phyloP scores from a whole-genome alignment of 2,113 vertebrate genomes.

The Pangasianodon gigas region DNA sequence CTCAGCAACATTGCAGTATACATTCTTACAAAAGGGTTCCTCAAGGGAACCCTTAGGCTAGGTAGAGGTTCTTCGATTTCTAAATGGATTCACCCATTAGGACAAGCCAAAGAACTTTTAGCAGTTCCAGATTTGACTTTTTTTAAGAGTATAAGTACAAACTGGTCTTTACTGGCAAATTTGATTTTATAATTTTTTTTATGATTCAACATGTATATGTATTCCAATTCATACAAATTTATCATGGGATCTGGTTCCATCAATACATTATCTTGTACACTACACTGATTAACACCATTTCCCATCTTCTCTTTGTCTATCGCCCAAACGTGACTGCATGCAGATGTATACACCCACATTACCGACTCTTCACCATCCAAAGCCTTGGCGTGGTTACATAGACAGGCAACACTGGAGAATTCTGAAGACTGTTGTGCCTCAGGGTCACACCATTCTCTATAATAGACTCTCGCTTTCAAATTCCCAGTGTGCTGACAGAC shows the following conservation, averaged over 20 bases:
- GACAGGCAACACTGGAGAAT: slow-evolving; percentile 5
- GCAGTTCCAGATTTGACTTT: not conserved
- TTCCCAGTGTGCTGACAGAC: slow-evolving; percentile 51
- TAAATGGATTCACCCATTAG: not conserved
- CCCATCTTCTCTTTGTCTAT: not conserved
- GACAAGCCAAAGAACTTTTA: not conserved
- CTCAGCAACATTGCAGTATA: not conserved
- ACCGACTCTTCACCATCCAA: not conserved
- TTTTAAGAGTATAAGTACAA: not conserved
- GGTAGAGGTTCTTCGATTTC: not conserved
- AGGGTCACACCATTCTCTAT: slow-evolving; percentile 48
- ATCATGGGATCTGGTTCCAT: not conserved
- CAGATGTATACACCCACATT: slow-evolving; percentile 9
- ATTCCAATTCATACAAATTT: not conserved
- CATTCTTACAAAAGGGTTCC: not conserved
- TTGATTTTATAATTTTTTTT: not conserved
- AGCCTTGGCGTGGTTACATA: not conserved
- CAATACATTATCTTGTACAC: not conserved
- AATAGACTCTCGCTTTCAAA: slow-evolving; percentile 50
- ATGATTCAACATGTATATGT: not conserved
- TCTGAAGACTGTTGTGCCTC: slow-evolving; percentile 38
- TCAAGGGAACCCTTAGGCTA: not conserved
- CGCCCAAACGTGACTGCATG: not conserved
- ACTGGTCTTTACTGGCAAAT: not conserved
- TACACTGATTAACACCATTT: not conserved